A percentile compares a stretch with the other conserved stretches of the same genome.
phyloP scores from a whole-genome alignment of 2,888 invertebrate genomes.

The Sylvicola fuscatus region DNA sequence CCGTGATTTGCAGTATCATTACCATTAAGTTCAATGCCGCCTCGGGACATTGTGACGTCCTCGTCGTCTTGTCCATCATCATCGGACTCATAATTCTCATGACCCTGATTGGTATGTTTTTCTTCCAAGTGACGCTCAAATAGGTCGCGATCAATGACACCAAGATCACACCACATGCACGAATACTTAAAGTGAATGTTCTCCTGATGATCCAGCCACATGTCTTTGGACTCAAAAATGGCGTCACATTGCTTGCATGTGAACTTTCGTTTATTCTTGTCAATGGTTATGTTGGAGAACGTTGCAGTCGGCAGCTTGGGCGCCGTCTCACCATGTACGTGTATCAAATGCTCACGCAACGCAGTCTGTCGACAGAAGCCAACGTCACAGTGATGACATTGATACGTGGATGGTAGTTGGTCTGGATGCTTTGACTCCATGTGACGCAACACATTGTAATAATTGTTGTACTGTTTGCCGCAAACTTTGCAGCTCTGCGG shows the following conservation, averaged over 20 bases:
- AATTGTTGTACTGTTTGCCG: conserved; percentile 25
- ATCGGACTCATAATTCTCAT: background rate
- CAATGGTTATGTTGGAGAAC: conserved; percentile 4
- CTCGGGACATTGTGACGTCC: background rate
- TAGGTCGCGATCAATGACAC: conserved; percentile 7
- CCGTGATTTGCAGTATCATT: conserved; percentile 1
- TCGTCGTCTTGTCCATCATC: background rate
- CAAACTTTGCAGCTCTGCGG: conserved; percentile 25
- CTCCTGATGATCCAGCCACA: conserved; percentile 10
- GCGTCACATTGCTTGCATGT: conserved; percentile 6
- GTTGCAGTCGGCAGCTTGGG: conserved; percentile 12
- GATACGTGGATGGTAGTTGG: conserved; percentile 24
- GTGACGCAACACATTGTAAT: conserved; percentile 24
- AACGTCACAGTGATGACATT: conserved; percentile 21
- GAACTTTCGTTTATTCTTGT: conserved; percentile 4
- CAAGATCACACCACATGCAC: conserved; percentile 10
- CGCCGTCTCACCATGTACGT: conserved; percentile 17
- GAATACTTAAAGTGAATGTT: conserved; percentile 4
- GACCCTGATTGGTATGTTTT: background rate
- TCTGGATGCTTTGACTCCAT: conserved; percentile 27
- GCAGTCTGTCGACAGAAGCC: conserved; percentile 24
- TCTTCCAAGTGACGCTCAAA: conserved; percentile 8
- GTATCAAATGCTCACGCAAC: conserved; percentile 23
- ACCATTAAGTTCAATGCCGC: background rate
- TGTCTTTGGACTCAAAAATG: conserved; percentile 7